Conservation (phyloP, 2,113 vertebrate species). For the Sylvia atricapilla region DNA sequence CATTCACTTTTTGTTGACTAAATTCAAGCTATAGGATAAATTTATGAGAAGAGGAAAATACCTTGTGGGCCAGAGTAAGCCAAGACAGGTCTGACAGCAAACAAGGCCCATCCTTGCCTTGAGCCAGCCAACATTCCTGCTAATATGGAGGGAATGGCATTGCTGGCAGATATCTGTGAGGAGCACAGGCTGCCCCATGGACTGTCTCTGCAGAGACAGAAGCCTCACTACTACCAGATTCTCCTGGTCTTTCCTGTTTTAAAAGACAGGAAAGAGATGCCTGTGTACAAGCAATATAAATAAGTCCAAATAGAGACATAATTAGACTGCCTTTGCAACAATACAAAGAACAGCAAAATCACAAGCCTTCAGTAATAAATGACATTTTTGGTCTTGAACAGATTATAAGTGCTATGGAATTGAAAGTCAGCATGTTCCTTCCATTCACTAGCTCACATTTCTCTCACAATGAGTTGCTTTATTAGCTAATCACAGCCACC, state of each 20-base stretch:
- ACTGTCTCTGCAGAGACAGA: not conserved
- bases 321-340: conserved; percentile 30
- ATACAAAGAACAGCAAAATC: conserved; percentile 3
- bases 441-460: conserved; percentile 48
- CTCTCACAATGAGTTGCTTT: conserved; percentile 25
- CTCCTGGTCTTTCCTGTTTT: not conserved
- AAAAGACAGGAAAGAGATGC: not conserved
- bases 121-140: not conserved
- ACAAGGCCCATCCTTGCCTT: not conserved
- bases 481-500: conserved; percentile 25
- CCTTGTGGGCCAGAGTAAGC: not conserved
- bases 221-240: not conserved
- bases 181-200: not conserved
- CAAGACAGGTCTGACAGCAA: not conserved
- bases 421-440: conserved; percentile 51
- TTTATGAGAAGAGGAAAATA: not conserved
- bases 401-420: conserved; percentile 26
- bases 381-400: conserved; percentile 41
- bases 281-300: not conserved
- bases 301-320: conserved; percentile 10
- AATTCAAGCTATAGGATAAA: not conserved
- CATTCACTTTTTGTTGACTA: not conserved
- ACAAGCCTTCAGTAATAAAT: not conserved
- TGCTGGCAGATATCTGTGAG: not conserved
- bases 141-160: not conserved